Percentiles rank a stretch among this genome's conserved stretches.
phyloP scores from a whole-genome alignment of 2,797 vertebrate species.

The Melanogrammus aeglefinus region DNA sequence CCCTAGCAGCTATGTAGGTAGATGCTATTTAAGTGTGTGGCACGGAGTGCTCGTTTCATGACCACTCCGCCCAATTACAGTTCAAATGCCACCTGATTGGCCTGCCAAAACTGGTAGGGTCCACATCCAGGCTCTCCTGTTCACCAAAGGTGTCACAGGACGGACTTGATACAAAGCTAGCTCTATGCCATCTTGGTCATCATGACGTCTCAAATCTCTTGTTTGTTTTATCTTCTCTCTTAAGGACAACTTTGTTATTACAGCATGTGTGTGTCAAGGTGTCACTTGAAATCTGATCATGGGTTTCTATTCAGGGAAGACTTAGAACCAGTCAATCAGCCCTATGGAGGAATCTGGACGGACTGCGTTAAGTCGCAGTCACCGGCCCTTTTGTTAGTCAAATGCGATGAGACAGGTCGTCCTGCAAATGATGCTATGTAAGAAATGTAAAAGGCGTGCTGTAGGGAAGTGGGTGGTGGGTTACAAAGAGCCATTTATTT shows the following conservation, averaged over 20 bases:
- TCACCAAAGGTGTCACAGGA: neutral
- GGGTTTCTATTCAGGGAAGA: slow-evolving; percentile 14
- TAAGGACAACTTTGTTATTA: neutral
- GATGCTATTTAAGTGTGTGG: too few relatives aligned
- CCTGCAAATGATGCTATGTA: slow-evolving; percentile 25
- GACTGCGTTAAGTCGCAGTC: neutral
- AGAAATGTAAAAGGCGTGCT: slow-evolving; percentile 50
- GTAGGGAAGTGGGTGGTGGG: neutral
- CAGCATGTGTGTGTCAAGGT: slow-evolving; percentile 6
- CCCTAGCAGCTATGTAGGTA: too few relatives aligned
- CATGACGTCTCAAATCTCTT: neutral
- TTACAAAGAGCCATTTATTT: neutral
- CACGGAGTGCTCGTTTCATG: neutral
- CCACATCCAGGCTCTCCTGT: too few relatives aligned
- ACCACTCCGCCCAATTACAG: neutral
- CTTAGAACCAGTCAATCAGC: slow-evolving; percentile 38
- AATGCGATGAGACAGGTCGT: neutral
- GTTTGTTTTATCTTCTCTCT: neutral
- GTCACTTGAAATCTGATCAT: neutral
- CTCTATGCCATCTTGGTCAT: neutral
- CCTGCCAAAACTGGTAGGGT: neutral
- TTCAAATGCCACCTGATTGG: neutral
- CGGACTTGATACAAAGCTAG: neutral
- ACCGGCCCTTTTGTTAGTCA: neutral
- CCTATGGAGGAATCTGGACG: slow-evolving; percentile 48